Conservation (phyloP, 2,888 invertebrate genomes). For the Tiliacea citrago region DNA sequence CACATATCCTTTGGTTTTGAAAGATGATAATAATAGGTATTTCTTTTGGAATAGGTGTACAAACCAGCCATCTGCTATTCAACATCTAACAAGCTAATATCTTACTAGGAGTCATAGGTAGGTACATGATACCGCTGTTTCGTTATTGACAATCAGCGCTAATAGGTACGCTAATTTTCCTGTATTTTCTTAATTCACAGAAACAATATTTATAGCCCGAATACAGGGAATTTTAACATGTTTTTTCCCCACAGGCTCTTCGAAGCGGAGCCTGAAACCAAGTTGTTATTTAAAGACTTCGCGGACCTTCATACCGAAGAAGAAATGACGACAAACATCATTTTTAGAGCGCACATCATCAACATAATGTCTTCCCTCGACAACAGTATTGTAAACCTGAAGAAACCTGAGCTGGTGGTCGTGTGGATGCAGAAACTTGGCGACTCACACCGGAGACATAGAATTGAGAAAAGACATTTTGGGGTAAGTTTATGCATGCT, state of each 20-base stretch:
- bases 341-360: conserved; percentile 81
- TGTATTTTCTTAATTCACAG: background rate
- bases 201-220: background rate
- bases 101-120: background rate
- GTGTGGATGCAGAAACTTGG: conserved; percentile 82
- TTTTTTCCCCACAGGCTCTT: conserved; percentile 69
- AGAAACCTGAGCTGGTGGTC: conserved; percentile 78
- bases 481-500: conserved; percentile 74
- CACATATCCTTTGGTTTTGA: background rate
- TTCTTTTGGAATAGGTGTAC: background rate
- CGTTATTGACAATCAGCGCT: background rate
- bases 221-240: background rate
- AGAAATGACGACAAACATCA: conserved; percentile 68
- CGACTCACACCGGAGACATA: conserved; percentile 72
- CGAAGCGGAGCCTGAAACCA: conserved; percentile 74
- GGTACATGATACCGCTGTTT: background rate
- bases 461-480: conserved; percentile 75
- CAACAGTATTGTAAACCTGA: conserved; percentile 73
- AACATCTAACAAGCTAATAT: background rate
- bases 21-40: no score
- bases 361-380: conserved; percentile 79
- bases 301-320: conserved; percentile 67
- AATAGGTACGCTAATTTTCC: background rate
- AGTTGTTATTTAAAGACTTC: conserved; percentile 78
- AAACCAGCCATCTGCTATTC: background rate